Evolutionary conservation across 2,113 vertebrate genomes (phyloP).

Genomic region (Nesoenas mayeri): DNA sequence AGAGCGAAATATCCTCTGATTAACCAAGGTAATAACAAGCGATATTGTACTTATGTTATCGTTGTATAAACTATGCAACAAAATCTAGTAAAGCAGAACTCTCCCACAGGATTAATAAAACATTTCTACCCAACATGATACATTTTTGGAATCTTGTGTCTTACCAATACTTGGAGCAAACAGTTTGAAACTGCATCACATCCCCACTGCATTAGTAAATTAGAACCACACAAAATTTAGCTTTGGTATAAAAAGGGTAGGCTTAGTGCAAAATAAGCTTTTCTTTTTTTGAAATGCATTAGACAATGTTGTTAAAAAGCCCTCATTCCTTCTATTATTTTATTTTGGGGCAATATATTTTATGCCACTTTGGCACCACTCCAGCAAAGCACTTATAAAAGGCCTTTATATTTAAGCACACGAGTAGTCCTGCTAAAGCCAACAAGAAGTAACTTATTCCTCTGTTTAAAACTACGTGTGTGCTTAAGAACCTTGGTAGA

Average conservation of each 20-base stretch:
- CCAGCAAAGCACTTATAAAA: background rate
- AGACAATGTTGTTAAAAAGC: background rate
- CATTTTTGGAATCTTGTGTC: background rate
- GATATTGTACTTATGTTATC: background rate
- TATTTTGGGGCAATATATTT: background rate
- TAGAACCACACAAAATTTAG: background rate
- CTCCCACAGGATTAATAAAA: background rate
- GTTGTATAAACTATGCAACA: background rate
- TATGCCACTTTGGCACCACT: background rate
- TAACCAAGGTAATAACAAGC: background rate
- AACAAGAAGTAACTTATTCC: background rate
- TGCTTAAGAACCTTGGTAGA: background rate
- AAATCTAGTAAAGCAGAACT: background rate
- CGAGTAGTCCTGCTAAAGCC: background rate
- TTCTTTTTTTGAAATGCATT: background rate
- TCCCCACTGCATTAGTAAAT: background rate
- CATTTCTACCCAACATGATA: background rate
- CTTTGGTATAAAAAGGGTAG: background rate
- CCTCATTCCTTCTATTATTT: background rate
- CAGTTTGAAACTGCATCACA: background rate
- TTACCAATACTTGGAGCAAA: background rate
- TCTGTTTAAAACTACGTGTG: background rate
- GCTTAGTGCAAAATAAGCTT: background rate
- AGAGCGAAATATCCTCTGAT: background rate
- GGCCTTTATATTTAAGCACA: background rate